A percentile compares a stretch with the other conserved stretches of the same genome.
These are phyloP conservation scores for Sphecodes monilicornis DNA, from an alignment of 2,888 invertebrate genomes.

Conservation along the genomic window DNA sequence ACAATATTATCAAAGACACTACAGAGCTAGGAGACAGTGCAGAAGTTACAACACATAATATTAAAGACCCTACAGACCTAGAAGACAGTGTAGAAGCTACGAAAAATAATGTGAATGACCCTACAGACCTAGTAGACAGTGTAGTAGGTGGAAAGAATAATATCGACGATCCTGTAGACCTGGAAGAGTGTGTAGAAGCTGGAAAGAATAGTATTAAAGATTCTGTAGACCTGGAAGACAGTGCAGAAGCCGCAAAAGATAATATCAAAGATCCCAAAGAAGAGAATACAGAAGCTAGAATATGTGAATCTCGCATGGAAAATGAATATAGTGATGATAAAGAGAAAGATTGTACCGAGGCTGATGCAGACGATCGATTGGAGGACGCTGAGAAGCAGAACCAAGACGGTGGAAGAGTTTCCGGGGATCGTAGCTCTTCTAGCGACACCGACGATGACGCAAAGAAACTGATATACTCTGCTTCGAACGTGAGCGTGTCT, in stretches of 20 bases:
- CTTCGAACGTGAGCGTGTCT: conserved; percentile 14
- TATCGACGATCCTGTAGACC: background rate
- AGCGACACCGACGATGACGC: conserved; percentile 40
- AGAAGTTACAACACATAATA: too few species aligned
- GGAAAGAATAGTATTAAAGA: too few species aligned
- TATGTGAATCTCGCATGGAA: background rate
- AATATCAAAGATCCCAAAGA: background rate
- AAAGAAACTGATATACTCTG: conserved; percentile 35
- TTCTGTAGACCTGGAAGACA: too few species aligned
- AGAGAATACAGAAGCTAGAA: background rate
- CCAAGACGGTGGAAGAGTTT: background rate
- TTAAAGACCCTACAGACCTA: too few species aligned
- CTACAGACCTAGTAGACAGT: too few species aligned
- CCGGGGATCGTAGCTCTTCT: background rate
- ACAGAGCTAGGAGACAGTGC: too few species aligned
- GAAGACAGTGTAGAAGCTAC: too few species aligned
- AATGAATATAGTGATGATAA: background rate
- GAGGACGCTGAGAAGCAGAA: background rate
- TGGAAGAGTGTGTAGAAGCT: too few species aligned
- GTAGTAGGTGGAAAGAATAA: too few species aligned
- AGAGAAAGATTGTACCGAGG: background rate
- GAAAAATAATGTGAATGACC: too few species aligned
- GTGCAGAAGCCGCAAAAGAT: background rate
- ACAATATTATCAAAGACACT: too few species aligned
- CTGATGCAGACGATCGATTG: background rate